phyloP scores from a whole-genome alignment of 2,797 vertebrate species.

The Melanotaenia nigrans region DNA sequence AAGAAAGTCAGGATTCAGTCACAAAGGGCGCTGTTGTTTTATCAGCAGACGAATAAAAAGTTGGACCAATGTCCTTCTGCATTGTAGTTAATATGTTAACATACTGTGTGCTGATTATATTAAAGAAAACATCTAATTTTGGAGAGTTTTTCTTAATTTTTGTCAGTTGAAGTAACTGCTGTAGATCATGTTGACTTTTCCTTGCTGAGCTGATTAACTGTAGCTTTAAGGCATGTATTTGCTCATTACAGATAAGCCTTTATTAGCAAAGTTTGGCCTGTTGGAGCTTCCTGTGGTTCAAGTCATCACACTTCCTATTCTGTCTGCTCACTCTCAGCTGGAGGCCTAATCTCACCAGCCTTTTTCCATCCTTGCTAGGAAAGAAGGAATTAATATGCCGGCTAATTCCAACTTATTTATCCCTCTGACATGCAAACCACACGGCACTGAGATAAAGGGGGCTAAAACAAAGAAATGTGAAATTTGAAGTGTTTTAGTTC shows the following conservation, averaged over 20 bases:
- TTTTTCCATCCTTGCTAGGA: neutral
- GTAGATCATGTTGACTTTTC: constrained; percentile 3
- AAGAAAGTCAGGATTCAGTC: too few relatives aligned
- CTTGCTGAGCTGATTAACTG: neutral
- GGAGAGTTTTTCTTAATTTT: neutral
- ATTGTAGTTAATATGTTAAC: neutral
- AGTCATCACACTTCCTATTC: constrained; percentile 29
- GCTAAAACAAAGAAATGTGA: constrained; percentile 19
- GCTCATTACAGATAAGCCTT: constrained; percentile 20
- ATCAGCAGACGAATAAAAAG: constrained; percentile 3
- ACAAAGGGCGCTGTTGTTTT: neutral
- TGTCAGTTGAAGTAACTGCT: neutral
- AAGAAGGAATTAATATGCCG: neutral
- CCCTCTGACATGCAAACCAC: neutral
- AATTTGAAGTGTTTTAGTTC: too few relatives aligned
- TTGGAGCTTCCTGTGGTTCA: constrained; percentile 21
- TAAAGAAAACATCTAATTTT: constrained; percentile 2
- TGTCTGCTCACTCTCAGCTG: constrained; percentile 22
- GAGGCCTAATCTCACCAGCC: constrained; percentile 22
- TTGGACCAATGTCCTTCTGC: neutral
- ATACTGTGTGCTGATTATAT: neutral
- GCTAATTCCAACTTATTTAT: neutral
- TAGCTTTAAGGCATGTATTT: constrained; percentile 10
- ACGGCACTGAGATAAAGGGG: constrained; percentile 10
- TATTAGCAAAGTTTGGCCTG: constrained; percentile 30